A percentile compares a stretch with the other conserved stretches of the same genome.
These are phyloP conservation scores for Drosophila guanche DNA, from an alignment of 1,140 invertebrate species.

Conservation along the genomic window DNA sequence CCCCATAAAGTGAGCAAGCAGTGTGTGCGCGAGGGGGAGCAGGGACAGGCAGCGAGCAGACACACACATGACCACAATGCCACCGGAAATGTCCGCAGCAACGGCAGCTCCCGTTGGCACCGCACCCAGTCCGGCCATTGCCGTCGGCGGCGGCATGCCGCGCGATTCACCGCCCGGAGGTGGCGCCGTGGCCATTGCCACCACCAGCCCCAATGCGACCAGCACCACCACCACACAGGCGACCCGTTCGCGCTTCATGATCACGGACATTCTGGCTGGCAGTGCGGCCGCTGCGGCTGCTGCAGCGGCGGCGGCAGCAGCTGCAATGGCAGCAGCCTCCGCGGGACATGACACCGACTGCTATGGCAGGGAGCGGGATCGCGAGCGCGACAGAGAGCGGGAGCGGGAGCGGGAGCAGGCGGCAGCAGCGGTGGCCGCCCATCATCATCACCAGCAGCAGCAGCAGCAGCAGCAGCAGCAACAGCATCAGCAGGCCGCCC, in stretches of 20 bases:
- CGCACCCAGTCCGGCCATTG: constrained; percentile 60
- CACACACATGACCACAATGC: constrained; percentile 82
- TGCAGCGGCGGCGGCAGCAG: constrained; percentile 64
- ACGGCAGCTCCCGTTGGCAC: constrained; percentile 71
- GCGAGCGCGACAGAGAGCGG: constrained; percentile 12
- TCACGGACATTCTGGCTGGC: constrained; percentile 90
- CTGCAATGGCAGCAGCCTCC: constrained; percentile 54
- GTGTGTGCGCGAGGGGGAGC: constrained; percentile 13
- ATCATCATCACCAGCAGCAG: constrained; percentile 49
- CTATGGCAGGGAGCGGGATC: constrained; percentile 27
- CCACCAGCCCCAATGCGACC: constrained; percentile 23
- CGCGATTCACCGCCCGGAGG: constrained; percentile 71
- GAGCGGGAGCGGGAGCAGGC: constrained; percentile 53
- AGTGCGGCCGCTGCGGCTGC: constrained; percentile 82
- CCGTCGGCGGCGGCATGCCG: constrained; percentile 82
- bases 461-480: constrained; percentile 67
- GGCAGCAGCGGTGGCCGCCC: constrained; percentile 21
- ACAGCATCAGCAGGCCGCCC: constrained; percentile 67
- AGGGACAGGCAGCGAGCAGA: constrained; percentile 8
- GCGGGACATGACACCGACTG: constrained; percentile 44
- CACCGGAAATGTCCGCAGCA: constrained; percentile 81
- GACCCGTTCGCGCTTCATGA: constrained; percentile 90
- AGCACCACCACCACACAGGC: constrained; percentile 85
- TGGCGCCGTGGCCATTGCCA: constrained; percentile 57
- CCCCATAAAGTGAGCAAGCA: constrained; percentile 6